Evolutionary conservation across 2,113 vertebrate genomes (phyloP), one percentile per base, ranked within the genome.

Genomic region (Mesembrinibis cayennensis): DNA sequence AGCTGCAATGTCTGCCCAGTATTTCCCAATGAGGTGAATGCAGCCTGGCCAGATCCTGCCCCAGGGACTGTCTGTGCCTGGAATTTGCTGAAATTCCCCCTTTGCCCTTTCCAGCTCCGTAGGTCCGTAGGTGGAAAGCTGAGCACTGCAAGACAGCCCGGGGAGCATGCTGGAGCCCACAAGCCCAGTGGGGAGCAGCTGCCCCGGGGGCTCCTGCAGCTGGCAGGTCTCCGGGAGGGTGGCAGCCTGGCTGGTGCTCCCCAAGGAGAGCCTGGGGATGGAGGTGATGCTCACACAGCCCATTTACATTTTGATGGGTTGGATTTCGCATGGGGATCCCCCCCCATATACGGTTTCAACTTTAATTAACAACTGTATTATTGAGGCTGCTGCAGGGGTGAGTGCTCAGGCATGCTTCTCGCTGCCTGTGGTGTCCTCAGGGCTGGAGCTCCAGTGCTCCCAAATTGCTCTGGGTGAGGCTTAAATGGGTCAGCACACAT

Each of bases 11-110:
- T 10, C n/a, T 90, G 86, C 62, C 87, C 93, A 91, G 63, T 91
- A 95, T 97, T 97, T 96, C 96, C 84, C 84, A 97, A 96, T 21
- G 15, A 82, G 23, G 69, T 72, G 8, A 82, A 73, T 2, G 13
- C 20, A 95, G 89, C 74, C 95, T 93, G 95, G 52, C 73, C 65
- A 85, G 65, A 95, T 85, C 61, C 81, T 88, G 44, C 73, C 19
- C 27, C 49, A n/a, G 87, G 78, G 96, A 90, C 62, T 40, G 49
- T 2, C 52, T 94, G 63, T 89, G 85, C 32, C 89, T 96, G 95
- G 90, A 96, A 93, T 52, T 58, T 65, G 40, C 87, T 50, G 83
- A 95, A 97, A 97, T 95, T 89, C 87, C 95, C 96, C 83, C 17
- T 77, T 82, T 82, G 11, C 53, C 29, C 49, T 66, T 95, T 90